Conservation (phyloP, 1,140 invertebrate species). For the Eumaeus atala region DNA sequence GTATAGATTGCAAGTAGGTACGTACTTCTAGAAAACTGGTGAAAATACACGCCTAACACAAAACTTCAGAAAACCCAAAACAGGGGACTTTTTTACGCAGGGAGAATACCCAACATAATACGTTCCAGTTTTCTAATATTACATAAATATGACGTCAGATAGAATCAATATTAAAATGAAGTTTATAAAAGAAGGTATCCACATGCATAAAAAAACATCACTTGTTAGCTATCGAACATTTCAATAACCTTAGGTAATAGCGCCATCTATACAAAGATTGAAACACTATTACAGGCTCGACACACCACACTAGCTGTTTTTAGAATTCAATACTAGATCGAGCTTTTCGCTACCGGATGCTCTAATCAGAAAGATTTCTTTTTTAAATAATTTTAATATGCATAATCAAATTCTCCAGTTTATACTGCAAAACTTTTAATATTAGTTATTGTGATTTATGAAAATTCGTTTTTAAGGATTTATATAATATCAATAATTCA, state of each 20-base stretch:
- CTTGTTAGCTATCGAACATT: too few species aligned
- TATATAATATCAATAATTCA: conserved; percentile 18
- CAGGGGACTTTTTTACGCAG: too few species aligned
- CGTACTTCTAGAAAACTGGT: too few species aligned
- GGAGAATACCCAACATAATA: too few species aligned
- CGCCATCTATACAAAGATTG: conserved; percentile 11
- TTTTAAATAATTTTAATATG: background rate
- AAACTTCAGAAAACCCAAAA: too few species aligned
- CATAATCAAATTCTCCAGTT: background rate
- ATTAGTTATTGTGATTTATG: background rate
- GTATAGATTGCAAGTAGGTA: too few species aligned
- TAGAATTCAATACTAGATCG: conserved; percentile 24
- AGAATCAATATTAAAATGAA: too few species aligned
- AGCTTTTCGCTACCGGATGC: conserved; percentile 35
- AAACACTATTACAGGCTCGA: background rate
- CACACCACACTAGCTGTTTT: background rate
- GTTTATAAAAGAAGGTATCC: too few species aligned
- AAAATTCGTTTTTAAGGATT: background rate
- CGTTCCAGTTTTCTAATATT: too few species aligned
- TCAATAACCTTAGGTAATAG: background rate
- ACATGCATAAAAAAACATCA: too few species aligned
- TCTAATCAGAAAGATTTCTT: conserved; percentile 17
- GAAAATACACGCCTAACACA: too few species aligned
- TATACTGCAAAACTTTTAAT: background rate
- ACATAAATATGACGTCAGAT: too few species aligned